Evolutionary conservation across 2,113 vertebrate genomes (phyloP).

Genomic region (Scytalopus superciliaris): DNA sequence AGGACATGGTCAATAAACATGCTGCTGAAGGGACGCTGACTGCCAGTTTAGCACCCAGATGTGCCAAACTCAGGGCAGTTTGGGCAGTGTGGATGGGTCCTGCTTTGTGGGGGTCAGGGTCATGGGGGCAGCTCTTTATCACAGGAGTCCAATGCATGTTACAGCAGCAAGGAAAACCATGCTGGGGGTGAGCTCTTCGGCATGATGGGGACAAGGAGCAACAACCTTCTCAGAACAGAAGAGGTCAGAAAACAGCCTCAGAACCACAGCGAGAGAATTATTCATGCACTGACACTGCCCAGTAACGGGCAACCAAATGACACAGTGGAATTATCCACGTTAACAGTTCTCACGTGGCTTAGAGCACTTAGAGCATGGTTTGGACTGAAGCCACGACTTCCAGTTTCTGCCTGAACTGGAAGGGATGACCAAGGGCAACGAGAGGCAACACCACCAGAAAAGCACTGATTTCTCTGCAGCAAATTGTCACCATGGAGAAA

Average conservation of each 20-base stretch:
- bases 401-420: not conserved
- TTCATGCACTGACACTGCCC: no score
- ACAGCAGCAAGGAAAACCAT: not conserved
- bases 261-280: accelerated
- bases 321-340: accelerated
- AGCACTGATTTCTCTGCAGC: not conserved
- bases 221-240: not conserved
- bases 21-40: not conserved
- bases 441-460: not conserved
- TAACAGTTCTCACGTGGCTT: not conserved
- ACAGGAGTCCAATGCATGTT: accelerated
- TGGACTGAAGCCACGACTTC: not conserved
- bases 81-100: not conserved
- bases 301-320: not conserved
- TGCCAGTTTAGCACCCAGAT: no score
- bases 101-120: not conserved
- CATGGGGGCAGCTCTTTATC: not conserved
- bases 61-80: not conserved
- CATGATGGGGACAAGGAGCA: not conserved
- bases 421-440: not conserved
- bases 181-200: not conserved
- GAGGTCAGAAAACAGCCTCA: not conserved
- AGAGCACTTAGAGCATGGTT: not conserved
- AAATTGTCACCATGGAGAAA: not conserved
- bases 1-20: not conserved